A percentile compares a stretch with the other conserved stretches of the same genome.
These are phyloP conservation scores for Nephrocerus scutellatus DNA, from an alignment of 2,888 invertebrate species.

Conservation along the genomic window DNA sequence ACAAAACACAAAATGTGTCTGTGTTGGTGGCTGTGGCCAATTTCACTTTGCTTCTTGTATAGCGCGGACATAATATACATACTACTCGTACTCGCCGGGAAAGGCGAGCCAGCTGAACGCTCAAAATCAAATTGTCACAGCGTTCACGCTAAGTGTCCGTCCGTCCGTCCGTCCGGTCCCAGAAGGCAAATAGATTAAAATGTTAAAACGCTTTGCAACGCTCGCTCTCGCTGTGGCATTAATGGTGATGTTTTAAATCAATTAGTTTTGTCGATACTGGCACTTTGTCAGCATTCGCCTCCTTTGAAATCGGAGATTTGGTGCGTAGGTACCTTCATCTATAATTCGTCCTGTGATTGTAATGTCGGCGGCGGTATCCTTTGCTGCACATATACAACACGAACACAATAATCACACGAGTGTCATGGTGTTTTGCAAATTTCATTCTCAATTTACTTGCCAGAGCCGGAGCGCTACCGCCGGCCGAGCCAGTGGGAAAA, in stretches of 20 bases:
- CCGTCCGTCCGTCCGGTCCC: constrained; percentile 24
- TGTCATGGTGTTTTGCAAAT: constrained; percentile 33
- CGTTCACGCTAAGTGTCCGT: constrained; percentile 4
- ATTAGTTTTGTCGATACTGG: constrained; percentile 48
- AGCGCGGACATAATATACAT: no score
- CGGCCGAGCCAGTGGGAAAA: constrained; percentile 13
- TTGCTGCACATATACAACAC: constrained; percentile 6
- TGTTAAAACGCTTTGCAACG: constrained; percentile 17
- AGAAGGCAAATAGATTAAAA: constrained; percentile 33
- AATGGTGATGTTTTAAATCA: constrained; percentile 41
- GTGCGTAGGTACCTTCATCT: no score
- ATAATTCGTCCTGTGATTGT: no score
- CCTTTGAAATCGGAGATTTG: constrained; percentile 24
- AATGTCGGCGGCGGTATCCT: constrained; percentile 4
- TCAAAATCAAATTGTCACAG: no score
- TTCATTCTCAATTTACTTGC: constrained; percentile 38
- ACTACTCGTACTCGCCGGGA: no score
- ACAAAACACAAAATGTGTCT: constrained; percentile 26
- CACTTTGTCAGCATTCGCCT: constrained; percentile 42
- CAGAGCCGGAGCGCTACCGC: constrained; percentile 14
- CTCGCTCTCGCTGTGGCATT: constrained; percentile 10
- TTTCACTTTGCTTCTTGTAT: no score
- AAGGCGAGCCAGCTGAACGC: no score
- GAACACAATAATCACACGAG: constrained; percentile 17
- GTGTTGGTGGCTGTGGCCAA: no score